phyloP scores from a whole-genome alignment of 1,140 invertebrate species.

The Idris sp. region DNA sequence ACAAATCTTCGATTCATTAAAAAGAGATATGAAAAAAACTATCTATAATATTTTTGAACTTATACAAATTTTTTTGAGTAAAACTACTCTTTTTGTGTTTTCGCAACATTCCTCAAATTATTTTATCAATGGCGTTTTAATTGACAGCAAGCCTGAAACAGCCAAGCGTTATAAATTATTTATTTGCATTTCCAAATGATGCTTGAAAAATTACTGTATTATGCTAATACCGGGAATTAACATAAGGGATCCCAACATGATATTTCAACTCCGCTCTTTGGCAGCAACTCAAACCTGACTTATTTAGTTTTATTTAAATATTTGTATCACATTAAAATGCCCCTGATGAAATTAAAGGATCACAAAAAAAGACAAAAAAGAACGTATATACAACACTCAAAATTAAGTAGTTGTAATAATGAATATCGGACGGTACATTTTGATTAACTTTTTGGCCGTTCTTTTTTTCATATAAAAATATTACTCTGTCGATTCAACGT shows the following conservation, averaged over 20 bases:
- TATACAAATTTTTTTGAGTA: too few relatives aligned
- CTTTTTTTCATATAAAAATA: too few relatives aligned
- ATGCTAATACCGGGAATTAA: constrained; percentile 78
- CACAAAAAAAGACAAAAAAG: too few relatives aligned
- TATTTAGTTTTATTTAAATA: constrained; percentile 35
- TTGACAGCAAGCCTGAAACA: constrained; percentile 47
- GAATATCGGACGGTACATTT: too few relatives aligned
- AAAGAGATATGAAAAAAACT: too few relatives aligned
- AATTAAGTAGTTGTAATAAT: too few relatives aligned
- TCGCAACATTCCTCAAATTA: constrained; percentile 41
- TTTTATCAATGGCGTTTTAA: constrained; percentile 53
- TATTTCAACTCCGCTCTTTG: constrained; percentile 74
- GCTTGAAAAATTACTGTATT: constrained; percentile 78
- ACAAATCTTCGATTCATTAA: constrained; percentile 46
- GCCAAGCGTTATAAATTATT: constrained; percentile 76
- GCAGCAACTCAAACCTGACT: constrained; percentile 29
- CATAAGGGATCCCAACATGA: constrained; percentile 75
- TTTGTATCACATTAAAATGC: constrained; percentile 22
- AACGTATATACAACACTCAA: too few relatives aligned
- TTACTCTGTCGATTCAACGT: too few relatives aligned
- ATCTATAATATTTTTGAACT: too few relatives aligned
- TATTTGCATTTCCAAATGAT: constrained; percentile 79
- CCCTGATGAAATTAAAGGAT: background rate
- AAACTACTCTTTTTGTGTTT: too few relatives aligned
- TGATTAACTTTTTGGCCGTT: too few relatives aligned